A percentile compares a stretch with the other conserved stretches of the same genome.
These are phyloP conservation scores for Drosophila mayaguana DNA, from an alignment of 2,888 invertebrate species.

Conservation along the genomic window DNA sequence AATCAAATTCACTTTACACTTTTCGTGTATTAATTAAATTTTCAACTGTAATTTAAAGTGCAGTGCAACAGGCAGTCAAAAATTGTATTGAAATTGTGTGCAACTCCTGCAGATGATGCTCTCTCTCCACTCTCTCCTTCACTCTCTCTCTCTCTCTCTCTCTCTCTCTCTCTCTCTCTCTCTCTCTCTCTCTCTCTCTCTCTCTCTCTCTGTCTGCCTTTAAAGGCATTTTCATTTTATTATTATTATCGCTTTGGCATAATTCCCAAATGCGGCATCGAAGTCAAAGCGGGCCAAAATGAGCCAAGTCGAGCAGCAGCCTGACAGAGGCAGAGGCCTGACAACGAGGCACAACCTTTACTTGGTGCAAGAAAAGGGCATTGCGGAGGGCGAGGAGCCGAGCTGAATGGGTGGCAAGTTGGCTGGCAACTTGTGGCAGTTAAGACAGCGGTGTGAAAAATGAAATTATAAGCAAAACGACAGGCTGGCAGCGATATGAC, in stretches of 20 bases:
- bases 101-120: conserved; percentile 13
- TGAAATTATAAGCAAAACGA: conserved; percentile 77
- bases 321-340: conserved; percentile 22
- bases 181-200: too few relatives aligned
- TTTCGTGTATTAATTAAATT: conserved; percentile 53
- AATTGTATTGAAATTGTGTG: conserved; percentile 34
- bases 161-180: too few relatives aligned
- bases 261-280: conserved; percentile 56
- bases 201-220: background rate
- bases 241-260: conserved; percentile 78
- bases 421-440: conserved; percentile 60
- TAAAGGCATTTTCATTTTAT: conserved; percentile 61
- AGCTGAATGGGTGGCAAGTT: conserved; percentile 15
- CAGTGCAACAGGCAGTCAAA: conserved; percentile 46
- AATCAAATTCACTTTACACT: conserved; percentile 6
- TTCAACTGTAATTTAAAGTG: conserved; percentile 40
- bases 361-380: conserved; percentile 6
- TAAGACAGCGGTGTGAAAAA: conserved; percentile 76
- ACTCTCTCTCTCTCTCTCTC: too few relatives aligned
- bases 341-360: conserved; percentile 43
- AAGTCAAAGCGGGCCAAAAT: conserved; percentile 1
- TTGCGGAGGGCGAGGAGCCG: too few relatives aligned
- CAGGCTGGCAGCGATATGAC: conserved; percentile 25
- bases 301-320: background rate
- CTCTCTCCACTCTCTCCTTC: conserved; percentile 5